A percentile compares a stretch with the other conserved stretches of the same genome.
Conservation (phyloP, 2,888 invertebrate genomes). For the Pardosa pseudoannulata region DNA sequence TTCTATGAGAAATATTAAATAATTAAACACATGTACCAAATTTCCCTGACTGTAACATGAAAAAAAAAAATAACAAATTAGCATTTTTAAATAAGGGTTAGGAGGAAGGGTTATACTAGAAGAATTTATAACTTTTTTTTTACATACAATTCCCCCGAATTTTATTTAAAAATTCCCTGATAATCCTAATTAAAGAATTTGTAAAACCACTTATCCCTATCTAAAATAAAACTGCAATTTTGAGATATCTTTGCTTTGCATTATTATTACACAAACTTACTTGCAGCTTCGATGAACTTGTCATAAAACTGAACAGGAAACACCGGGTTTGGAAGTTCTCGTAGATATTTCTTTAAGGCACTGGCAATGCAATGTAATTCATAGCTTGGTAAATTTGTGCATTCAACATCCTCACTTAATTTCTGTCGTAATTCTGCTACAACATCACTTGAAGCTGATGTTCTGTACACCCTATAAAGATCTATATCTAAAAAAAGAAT, state of each 20-base stretch:
- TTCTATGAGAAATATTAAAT: conserved; percentile 43
- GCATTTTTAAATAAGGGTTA: too few species aligned
- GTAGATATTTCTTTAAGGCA: conserved; percentile 84
- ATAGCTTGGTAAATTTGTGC: conserved; percentile 77
- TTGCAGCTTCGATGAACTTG: conserved; percentile 81
- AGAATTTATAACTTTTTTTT: too few species aligned
- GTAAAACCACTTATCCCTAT: too few species aligned
- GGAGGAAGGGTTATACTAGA: too few species aligned
- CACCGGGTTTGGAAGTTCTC: conserved; percentile 86
- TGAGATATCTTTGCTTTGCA: too few species aligned
- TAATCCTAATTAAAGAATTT: too few species aligned
- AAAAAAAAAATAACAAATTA: too few species aligned
- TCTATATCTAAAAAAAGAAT: conserved; percentile 79
- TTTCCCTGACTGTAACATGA: too few species aligned
- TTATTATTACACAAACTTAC: too few species aligned
- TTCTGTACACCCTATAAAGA: conserved; percentile 84
- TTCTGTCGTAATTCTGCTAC: conserved; percentile 81
- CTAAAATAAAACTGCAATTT: too few species aligned
- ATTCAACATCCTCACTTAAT: conserved; percentile 78
- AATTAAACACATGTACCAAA: background rate
- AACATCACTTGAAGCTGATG: conserved; percentile 82
- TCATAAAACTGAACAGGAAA: conserved; percentile 87
- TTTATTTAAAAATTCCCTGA: too few species aligned
- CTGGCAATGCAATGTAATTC: conserved; percentile 81
- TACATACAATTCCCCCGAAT: too few species aligned